Evolutionary conservation across 2,888 invertebrate genomes (phyloP).

Genomic region (Hemaris fuciformis): DNA sequence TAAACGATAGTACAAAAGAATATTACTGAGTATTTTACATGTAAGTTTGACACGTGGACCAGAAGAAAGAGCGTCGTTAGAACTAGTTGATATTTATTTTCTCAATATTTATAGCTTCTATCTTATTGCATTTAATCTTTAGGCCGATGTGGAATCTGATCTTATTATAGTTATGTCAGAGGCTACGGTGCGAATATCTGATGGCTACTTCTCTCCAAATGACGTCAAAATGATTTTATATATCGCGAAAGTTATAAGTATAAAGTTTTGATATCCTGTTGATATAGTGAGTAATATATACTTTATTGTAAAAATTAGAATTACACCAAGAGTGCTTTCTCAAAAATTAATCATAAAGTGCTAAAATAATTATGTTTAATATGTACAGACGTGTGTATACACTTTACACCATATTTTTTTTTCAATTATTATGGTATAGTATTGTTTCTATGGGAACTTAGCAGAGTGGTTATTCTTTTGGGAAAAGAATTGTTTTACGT

Average conservation of each 20-base stretch:
- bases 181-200: conserved; percentile 30
- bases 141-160: conserved; percentile 64
- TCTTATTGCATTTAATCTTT: conserved; percentile 70
- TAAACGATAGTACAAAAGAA: conserved; percentile 75
- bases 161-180: conserved; percentile 39
- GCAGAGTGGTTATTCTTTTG: conserved; percentile 74
- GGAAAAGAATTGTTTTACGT: conserved; percentile 74
- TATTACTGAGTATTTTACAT: conserved; percentile 66
- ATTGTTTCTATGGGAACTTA: conserved; percentile 51
- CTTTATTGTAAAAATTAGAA: conserved; percentile 37
- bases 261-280: conserved; percentile 41
- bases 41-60: conserved; percentile 76
- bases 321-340: conserved; percentile 73
- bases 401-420: conserved; percentile 48
- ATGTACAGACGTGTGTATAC: conserved; percentile 40
- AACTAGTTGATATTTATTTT: conserved; percentile 74
- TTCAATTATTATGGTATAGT: conserved; percentile 52
- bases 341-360: conserved; percentile 57
- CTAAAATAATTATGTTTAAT: conserved; percentile 37
- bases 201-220: conserved; percentile 17
- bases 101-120: conserved; percentile 66
- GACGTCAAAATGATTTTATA: conserved; percentile 9
- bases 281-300: conserved; percentile 32
- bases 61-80: conserved; percentile 57
- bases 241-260: conserved; percentile 23